A percentile compares a stretch with the other conserved stretches of the same genome.
phyloP scores from a whole-genome alignment of 53 echinoderm and acorn worm species.

The Mesocentrotus franciscanus region DNA sequence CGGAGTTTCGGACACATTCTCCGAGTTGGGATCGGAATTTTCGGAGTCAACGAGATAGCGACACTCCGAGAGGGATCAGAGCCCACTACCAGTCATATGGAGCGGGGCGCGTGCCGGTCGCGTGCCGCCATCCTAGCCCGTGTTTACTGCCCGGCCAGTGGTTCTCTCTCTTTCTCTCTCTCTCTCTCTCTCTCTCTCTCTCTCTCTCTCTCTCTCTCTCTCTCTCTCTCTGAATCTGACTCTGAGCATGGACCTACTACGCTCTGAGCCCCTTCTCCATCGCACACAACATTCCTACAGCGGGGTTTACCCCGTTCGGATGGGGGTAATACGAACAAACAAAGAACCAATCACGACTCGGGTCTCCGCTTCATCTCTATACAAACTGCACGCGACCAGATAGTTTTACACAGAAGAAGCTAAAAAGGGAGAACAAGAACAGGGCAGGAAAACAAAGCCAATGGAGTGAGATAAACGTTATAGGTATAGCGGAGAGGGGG shows the following conservation, averaged over 20 bases:
- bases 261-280: not conserved
- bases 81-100: constrained; percentile 25
- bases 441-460: not conserved
- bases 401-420: constrained; percentile 43
- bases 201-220: not conserved
- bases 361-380: constrained; percentile 39
- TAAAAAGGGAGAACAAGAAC: not conserved
- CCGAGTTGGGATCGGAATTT: not conserved
- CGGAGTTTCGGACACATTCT: constrained; percentile 32
- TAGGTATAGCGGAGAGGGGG: not conserved
- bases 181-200: not conserved
- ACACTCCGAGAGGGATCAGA: constrained; percentile 49
- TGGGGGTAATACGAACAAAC: constrained; percentile 44
- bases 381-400: constrained; percentile 34
- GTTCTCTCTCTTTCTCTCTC: not conserved
- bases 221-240: not conserved
- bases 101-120: constrained; percentile 59
- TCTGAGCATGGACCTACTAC: too few relatives aligned
- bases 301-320: constrained; percentile 55
- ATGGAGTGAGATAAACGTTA: not conserved
- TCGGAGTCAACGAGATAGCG: constrained; percentile 12
- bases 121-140: constrained; percentile 35
- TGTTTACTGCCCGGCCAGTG: constrained; percentile 2
- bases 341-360: constrained; percentile 62
- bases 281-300: constrained; percentile 53